phyloP scores from a whole-genome alignment of 1,140 invertebrate species.

The Drosophila obscura region DNA sequence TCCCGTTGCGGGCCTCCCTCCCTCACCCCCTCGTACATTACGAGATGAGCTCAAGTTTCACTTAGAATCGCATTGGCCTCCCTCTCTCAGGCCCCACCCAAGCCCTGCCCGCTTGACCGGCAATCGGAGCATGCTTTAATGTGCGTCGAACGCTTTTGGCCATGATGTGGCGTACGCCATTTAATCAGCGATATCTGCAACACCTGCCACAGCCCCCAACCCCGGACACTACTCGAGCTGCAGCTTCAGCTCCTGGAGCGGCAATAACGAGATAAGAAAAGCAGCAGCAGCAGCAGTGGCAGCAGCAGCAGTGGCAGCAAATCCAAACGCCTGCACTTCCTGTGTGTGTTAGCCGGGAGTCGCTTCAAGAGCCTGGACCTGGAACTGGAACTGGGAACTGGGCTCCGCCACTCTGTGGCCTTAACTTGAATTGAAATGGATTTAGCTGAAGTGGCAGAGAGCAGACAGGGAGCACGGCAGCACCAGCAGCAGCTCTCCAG shows the following conservation, averaged over 20 bases:
- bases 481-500: background rate
- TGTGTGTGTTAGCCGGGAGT: slow-evolving; percentile 44
- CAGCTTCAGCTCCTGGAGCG: slow-evolving; percentile 64
- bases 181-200: slow-evolving; percentile 80
- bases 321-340: slow-evolving; percentile 69
- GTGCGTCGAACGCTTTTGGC: slow-evolving; percentile 71
- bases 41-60: slow-evolving; percentile 42
- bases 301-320: slow-evolving; percentile 33
- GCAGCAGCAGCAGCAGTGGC: slow-evolving; percentile 25
- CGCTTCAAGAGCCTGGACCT: background rate
- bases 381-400: background rate
- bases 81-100: slow-evolving; percentile 9
- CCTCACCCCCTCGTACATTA: slow-evolving; percentile 14
- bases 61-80: slow-evolving; percentile 1
- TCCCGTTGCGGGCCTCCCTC: slow-evolving; percentile 28
- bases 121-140: slow-evolving; percentile 54
- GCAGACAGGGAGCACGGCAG: background rate
- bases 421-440: slow-evolving; percentile 60
- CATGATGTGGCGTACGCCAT: slow-evolving; percentile 78
- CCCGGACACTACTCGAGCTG: slow-evolving; percentile 4
- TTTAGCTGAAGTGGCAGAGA: slow-evolving; percentile 23
- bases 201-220: slow-evolving; percentile 64
- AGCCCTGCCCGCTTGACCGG: background rate
- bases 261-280: slow-evolving; percentile 67
- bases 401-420: slow-evolving; percentile 21